phyloP scores from a whole-genome alignment of 2,797 vertebrate species.

The Pempheris klunzingeri region DNA sequence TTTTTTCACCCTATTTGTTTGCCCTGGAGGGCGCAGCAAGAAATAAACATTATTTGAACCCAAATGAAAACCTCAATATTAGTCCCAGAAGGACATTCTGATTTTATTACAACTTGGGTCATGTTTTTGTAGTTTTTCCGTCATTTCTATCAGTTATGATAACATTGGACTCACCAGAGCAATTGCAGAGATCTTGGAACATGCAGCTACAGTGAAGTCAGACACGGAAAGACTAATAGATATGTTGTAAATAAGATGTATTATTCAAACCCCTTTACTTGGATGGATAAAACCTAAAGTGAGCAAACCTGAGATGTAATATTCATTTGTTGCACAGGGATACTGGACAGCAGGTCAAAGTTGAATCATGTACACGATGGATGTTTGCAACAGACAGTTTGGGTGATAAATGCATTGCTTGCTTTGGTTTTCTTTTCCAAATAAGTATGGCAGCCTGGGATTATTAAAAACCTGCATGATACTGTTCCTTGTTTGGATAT shows the following conservation, averaged over 20 bases:
- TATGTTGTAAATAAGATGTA: conserved; percentile 2
- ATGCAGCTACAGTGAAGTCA: neutral
- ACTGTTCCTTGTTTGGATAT: neutral
- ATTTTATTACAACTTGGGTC: neutral
- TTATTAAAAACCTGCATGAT: neutral
- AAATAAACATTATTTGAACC: conserved; percentile 21
- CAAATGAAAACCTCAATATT: conserved; percentile 14
- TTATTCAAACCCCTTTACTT: conserved; percentile 11
- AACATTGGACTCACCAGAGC: neutral
- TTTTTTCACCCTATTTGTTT: conserved; percentile 47
- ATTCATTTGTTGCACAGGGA: neutral
- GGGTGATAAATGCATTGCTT: neutral
- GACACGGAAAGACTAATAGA: conserved; percentile 8
- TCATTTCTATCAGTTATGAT: neutral
- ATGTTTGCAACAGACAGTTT: neutral
- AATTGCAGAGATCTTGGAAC: neutral
- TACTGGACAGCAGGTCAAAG: neutral
- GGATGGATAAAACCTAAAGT: neutral
- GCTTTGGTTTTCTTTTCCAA: neutral
- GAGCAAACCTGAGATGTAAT: neutral
- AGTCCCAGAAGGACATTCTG: neutral
- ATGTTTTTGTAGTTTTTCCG: conserved; percentile 8
- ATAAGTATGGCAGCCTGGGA: neutral
- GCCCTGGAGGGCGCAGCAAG: neutral
- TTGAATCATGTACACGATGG: neutral